Conservation (phyloP, 2,113 vertebrate genomes). For the Notarius lentiginosus region DNA sequence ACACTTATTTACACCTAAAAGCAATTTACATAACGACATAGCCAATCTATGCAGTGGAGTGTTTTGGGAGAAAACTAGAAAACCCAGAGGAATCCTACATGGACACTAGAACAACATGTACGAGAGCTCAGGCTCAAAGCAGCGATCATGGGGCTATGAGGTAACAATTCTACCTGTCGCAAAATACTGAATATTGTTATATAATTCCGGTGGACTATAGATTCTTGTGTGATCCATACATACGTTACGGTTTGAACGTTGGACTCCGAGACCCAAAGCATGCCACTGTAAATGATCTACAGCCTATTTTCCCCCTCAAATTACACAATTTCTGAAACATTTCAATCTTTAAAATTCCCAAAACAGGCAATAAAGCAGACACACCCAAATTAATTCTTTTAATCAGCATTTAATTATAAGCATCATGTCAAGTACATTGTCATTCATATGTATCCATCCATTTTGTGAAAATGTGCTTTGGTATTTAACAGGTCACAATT, state of each 20-base stretch:
- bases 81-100: neutral
- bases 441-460: slow-evolving; percentile 45
- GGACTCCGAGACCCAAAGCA: neutral
- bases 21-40: neutral
- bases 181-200: neutral
- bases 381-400: neutral
- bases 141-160: neutral
- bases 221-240: neutral
- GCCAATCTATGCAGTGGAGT: neutral
- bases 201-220: neutral
- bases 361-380: neutral
- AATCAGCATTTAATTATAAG: slow-evolving; percentile 49
- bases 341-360: neutral
- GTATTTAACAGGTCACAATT: slow-evolving; percentile 47
- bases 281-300: neutral
- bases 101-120: neutral
- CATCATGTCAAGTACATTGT: slow-evolving; percentile 48
- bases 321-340: neutral
- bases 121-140: neutral
- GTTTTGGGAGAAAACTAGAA: neutral
- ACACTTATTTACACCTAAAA: neutral
- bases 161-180: neutral
- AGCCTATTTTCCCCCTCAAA: neutral
- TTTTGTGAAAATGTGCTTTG: slow-evolving; percentile 55
- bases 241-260: neutral